phyloP scores from a whole-genome alignment of 2,113 vertebrate species.

The Hypanus sabinus region DNA sequence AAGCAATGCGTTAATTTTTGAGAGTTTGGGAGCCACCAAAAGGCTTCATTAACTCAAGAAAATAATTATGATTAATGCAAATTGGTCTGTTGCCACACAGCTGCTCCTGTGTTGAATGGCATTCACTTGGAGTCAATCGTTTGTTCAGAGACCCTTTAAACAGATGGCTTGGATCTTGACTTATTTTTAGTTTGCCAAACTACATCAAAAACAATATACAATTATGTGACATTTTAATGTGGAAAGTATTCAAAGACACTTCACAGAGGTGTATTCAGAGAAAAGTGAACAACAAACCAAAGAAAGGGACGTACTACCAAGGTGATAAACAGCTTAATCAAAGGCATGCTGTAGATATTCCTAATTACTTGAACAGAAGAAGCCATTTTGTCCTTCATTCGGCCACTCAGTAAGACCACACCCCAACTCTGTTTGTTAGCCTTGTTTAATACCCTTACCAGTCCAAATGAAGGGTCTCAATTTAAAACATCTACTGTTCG shows the following conservation, averaged over 20 bases:
- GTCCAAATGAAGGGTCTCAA: too few species aligned
- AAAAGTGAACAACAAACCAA: neutral
- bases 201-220: neutral
- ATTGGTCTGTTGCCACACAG: neutral
- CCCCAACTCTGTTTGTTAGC: neutral
- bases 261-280: neutral
- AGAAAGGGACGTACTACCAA: neutral
- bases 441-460: neutral
- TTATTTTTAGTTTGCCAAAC: neutral
- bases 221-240: neutral
- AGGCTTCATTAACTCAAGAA: neutral
- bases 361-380: neutral
- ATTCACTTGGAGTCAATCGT: too few species aligned
- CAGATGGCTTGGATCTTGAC: neutral
- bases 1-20: neutral
- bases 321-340: neutral
- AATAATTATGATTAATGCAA: neutral
- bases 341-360: neutral
- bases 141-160: neutral
- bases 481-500: too few species aligned
- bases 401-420: neutral
- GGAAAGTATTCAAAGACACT: neutral
- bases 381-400: neutral
- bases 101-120: neutral
- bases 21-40: neutral